Percentiles rank a stretch among this genome's conserved stretches.
Conservation (phyloP, 2,113 vertebrate species). For the Argyrosomus japonicus region DNA sequence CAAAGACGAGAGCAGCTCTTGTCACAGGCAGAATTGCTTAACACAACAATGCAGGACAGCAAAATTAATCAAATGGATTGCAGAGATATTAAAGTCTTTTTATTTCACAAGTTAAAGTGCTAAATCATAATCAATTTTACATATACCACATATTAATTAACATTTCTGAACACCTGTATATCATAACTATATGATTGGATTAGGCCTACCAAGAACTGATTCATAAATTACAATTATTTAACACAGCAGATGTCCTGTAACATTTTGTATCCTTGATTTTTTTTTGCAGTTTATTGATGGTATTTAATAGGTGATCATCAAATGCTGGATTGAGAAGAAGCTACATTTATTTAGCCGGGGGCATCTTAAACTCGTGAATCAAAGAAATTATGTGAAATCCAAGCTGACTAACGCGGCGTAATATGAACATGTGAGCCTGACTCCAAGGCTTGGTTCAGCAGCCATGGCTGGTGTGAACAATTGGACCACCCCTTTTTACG, state of each 20-base stretch:
- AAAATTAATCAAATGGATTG: slow-evolving; percentile 55
- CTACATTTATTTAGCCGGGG: neutral
- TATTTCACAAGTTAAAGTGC: slow-evolving; percentile 1
- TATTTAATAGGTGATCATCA: slow-evolving; percentile 13
- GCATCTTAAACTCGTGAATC: neutral
- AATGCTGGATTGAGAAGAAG: neutral
- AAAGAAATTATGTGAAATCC: neutral
- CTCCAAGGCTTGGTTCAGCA: slow-evolving; percentile 63
- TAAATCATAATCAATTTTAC: slow-evolving; percentile 16
- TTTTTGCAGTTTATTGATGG: neutral
- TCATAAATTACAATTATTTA: neutral
- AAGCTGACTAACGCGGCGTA: slow-evolving; percentile 21
- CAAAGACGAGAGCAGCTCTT: slow-evolving; percentile 83
- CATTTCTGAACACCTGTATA: slow-evolving; percentile 2
- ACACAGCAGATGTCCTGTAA: neutral
- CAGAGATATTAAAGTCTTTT: slow-evolving; percentile 40
- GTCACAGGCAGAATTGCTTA: slow-evolving; percentile 81
- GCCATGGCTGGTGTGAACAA: slow-evolving; percentile 69
- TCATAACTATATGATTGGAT: neutral
- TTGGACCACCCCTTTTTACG: slow-evolving; percentile 77
- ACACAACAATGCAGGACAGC: slow-evolving; percentile 60
- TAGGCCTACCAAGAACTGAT: neutral
- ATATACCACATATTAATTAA: slow-evolving; percentile 12
- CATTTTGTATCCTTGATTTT: slow-evolving; percentile 9
- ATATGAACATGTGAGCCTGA: slow-evolving; percentile 44